These are phyloP conservation scores for Rhynchonema sp. DNA, from an alignment of 2,888 invertebrate genomes.

Conservation along the genomic window DNA sequence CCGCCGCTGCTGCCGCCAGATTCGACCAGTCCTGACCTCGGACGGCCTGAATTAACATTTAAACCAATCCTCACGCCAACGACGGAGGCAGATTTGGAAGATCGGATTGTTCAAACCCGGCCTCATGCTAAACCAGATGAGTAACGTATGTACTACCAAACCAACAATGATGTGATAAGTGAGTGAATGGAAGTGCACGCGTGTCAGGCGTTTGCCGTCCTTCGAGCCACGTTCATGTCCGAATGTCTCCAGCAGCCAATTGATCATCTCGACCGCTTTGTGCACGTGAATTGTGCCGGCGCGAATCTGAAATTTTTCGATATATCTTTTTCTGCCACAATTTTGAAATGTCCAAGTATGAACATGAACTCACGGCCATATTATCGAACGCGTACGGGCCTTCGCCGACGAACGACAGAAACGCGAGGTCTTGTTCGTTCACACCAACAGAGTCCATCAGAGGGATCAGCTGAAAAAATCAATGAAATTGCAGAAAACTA, in stretches of 20 bases:
- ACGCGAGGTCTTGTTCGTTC: constrained; percentile 34
- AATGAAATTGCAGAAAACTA: too few species aligned
- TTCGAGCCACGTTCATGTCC: constrained; percentile 6
- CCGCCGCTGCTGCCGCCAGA: constrained; percentile 30
- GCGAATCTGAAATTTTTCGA: constrained; percentile 17
- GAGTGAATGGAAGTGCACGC: constrained; percentile 35
- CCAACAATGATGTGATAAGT: constrained; percentile 33
- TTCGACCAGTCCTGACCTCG: constrained; percentile 31
- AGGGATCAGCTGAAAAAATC: constrained; percentile 27
- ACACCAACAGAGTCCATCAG: constrained; percentile 31
- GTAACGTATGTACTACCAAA: too few species aligned
- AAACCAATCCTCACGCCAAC: too few species aligned
- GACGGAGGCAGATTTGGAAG: too few species aligned
- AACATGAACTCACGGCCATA: too few species aligned
- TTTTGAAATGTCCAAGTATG: too few species aligned
- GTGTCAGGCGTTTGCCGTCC: constrained; percentile 27
- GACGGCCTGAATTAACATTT: constrained; percentile 12
- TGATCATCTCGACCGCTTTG: constrained; percentile 23
- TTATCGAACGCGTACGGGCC: constrained; percentile 24
- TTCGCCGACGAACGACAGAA: constrained; percentile 27
- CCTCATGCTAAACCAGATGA: too few species aligned
- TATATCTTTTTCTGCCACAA: too few species aligned
- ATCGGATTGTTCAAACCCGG: too few species aligned
- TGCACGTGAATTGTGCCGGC: constrained; percentile 29
- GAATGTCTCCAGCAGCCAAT: constrained; percentile 2